phyloP scores from a whole-genome alignment of 2,888 invertebrate genomes.

The Heliconius erato region DNA sequence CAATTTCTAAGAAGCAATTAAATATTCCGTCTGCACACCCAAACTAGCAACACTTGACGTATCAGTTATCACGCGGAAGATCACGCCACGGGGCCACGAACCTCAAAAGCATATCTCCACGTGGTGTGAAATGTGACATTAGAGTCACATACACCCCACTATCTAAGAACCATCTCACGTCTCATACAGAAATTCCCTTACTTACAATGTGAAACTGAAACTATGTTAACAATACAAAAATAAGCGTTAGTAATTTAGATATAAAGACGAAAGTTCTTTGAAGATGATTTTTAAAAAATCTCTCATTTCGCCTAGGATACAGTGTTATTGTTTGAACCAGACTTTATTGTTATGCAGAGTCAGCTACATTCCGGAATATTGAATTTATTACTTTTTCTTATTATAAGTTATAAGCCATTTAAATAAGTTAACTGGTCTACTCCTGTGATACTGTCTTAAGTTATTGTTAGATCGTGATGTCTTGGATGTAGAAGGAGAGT shows the following conservation, averaged over 20 bases:
- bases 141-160: constrained; percentile 44
- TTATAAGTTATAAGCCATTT: constrained; percentile 49
- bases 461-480: constrained; percentile 27
- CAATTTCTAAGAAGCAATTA: constrained; percentile 7
- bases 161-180: constrained; percentile 56
- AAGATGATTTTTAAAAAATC: not conserved
- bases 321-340: constrained; percentile 55
- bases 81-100: constrained; percentile 48
- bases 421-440: constrained; percentile 37
- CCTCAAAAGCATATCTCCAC: constrained; percentile 49
- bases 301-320: constrained; percentile 32
- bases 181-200: constrained; percentile 53
- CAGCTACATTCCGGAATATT: constrained; percentile 55
- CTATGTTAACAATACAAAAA: not conserved
- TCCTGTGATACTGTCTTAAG: constrained; percentile 12
- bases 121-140: constrained; percentile 53
- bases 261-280: constrained; percentile 23
- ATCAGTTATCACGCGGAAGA: constrained; percentile 44
- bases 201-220: not conserved
- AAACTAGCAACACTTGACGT: constrained; percentile 31
- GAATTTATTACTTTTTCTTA: constrained; percentile 51
- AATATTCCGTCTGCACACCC: constrained; percentile 23
- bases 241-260: not conserved
- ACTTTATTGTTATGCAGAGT: constrained; percentile 56
- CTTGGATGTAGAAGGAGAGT: not conserved